These are phyloP conservation scores for Myxocyprinus asiaticus DNA, from an alignment of 2,113 vertebrate genomes.

Conservation along the genomic window DNA sequence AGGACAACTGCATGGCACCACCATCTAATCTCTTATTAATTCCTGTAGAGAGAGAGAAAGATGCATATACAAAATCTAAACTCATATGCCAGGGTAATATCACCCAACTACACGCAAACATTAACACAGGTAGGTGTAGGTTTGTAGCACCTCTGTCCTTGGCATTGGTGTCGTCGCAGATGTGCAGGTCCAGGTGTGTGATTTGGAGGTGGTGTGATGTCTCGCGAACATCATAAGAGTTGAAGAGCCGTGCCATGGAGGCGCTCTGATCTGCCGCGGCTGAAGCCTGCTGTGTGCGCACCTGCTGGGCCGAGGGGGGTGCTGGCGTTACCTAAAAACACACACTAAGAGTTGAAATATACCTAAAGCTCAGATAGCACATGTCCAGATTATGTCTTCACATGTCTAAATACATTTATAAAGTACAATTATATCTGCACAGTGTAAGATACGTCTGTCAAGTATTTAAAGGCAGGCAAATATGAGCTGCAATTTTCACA, in stretches of 20 bases:
- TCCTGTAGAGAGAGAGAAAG: slow-evolving; percentile 66
- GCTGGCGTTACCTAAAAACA: slow-evolving; percentile 78
- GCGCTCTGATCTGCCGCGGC: slow-evolving; percentile 82
- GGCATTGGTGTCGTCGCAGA: slow-evolving; percentile 94
- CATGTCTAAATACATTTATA: no score
- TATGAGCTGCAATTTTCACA: no score
- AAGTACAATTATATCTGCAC: no score
- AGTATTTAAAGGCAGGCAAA: no score
- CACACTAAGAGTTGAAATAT: neutral
- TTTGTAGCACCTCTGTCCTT: slow-evolving; percentile 86
- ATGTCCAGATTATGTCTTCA: neutral
- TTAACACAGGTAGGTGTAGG: neutral
- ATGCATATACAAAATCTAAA: neutral
- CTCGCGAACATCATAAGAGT: slow-evolving; percentile 89
- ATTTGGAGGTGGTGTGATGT: slow-evolving; percentile 96
- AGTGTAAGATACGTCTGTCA: no score
- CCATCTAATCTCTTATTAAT: slow-evolving; percentile 85
- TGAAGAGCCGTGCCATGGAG: slow-evolving; percentile 88
- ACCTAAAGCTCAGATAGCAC: neutral
- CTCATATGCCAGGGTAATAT: no score
- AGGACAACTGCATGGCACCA: slow-evolving; percentile 97
- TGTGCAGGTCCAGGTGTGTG: slow-evolving; percentile 95
- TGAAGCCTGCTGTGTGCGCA: slow-evolving; percentile 81
- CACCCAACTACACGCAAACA: neutral
- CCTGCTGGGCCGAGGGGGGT: slow-evolving; percentile 79